phyloP scores from a whole-genome alignment of 2,888 invertebrate species.

The Meteorus colon region DNA sequence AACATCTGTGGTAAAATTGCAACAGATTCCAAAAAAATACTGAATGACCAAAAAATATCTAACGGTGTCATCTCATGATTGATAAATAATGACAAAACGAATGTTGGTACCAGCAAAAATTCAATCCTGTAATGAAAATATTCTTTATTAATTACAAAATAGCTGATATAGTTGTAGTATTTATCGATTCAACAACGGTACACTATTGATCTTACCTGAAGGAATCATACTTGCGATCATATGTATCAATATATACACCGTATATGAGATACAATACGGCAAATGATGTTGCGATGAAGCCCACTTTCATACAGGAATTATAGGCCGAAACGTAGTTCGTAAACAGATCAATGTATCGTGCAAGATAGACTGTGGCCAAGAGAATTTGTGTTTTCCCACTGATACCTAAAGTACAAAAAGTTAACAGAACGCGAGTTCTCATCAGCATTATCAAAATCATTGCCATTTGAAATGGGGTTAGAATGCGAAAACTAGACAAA shows the following conservation, averaged over 20 bases:
- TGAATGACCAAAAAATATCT: conserved; percentile 99
- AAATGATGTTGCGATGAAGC: conserved; percentile 90
- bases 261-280: conserved; percentile 98
- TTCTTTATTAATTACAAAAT: conserved; percentile 3
- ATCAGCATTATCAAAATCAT: background rate
- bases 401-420: conserved; percentile 78
- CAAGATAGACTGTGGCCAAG: conserved; percentile 93
- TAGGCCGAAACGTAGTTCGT: conserved; percentile 96
- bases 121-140: conserved; percentile 81
- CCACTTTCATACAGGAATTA: conserved; percentile 96
- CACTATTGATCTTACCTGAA: conserved; percentile 77
- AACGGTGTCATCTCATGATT: conserved; percentile 95
- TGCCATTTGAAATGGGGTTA: background rate
- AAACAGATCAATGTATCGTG: conserved; percentile 95
- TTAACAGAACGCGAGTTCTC: background rate
- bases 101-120: conserved; percentile 91
- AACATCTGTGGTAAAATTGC: conserved; percentile 99
- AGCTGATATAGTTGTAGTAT: background rate
- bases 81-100: conserved; percentile 89
- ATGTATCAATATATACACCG: conserved; percentile 97
- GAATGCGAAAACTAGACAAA: background rate
- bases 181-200: background rate
- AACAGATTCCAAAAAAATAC: conserved; percentile 98
- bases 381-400: conserved; percentile 98
- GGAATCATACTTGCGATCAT: conserved; percentile 98